Evolutionary conservation across 2,113 vertebrate genomes (phyloP).

Genomic region (Eublepharis macularius): DNA sequence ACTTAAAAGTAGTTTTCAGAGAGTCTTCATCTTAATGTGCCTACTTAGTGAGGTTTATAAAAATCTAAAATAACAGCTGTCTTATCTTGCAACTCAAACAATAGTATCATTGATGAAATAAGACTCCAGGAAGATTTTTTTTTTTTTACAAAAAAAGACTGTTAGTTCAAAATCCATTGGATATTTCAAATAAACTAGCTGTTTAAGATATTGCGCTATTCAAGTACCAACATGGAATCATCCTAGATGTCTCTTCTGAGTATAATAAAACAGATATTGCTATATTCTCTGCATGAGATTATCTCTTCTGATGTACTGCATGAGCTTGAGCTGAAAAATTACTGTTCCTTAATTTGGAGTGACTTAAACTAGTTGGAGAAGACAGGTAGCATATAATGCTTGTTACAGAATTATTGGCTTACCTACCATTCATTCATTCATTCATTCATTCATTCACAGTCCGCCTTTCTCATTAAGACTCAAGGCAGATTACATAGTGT

Average conservation of each 20-base stretch:
- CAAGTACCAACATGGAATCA: background rate
- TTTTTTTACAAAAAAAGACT: background rate
- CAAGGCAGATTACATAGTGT: too few species aligned
- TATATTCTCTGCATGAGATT: background rate
- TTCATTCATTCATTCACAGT: too few species aligned
- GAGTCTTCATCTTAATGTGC: background rate
- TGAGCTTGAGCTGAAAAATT: background rate
- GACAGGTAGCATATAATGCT: background rate
- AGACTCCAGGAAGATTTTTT: background rate
- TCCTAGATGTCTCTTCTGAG: too few species aligned
- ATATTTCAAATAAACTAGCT: background rate
- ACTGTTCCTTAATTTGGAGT: background rate
- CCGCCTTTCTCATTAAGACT: too few species aligned
- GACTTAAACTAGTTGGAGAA: background rate
- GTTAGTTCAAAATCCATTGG: background rate
- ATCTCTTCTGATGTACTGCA: background rate
- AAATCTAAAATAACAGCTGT: background rate
- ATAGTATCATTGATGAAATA: background rate
- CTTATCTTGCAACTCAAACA: background rate
- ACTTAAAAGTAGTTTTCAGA: background rate
- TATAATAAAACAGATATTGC: background rate
- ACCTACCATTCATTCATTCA: too few species aligned
- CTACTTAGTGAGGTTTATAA: background rate
- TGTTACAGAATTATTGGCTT: background rate
- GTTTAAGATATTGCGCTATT: background rate